Base-by-base conservation (phyloP, 1,140 invertebrate species). In the Pantala flavescens region DNA sequence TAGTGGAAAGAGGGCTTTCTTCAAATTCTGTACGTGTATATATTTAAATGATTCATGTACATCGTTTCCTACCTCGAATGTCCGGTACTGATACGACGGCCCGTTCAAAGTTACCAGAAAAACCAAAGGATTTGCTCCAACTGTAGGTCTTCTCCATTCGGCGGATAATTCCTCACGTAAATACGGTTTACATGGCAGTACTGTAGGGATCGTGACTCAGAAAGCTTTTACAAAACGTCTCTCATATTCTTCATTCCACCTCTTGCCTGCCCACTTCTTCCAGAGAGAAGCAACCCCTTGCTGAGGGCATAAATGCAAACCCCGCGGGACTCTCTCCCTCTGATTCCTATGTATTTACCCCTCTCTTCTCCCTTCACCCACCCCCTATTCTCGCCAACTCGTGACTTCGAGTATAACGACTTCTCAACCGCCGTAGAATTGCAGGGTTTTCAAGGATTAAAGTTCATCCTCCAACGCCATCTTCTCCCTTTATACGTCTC, bases 401-500 rank as follows among this genome's bases (percentile, higher is more conserved):
- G 49, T 63, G 49, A 63, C 49, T 63, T 12, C 3, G 49, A 19
- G 49, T 21, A 63, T 63, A 63, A 63, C 49, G 49, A 63, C 49
- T 63, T 21, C 49, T 63, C 49, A 63, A 63, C 49, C 49, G 12
- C 49, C 49, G 49, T 16, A 63, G 49, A 63, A 63, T 63, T 63
- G 49, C 49, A 63, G 49, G 49, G 49, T 63, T 63, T 63, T 63
- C 49, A 63, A 63, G 49, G 49, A 63, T 63, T 63, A 63, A 63
- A 63, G 49, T 63, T 36, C 49, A 63, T 63, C 49, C 49, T 63
- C 49, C 49, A 5, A 3, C 49, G 12, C 49, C n/a, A 5, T 3
- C 49, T 63, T 14, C 49, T 21, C 49, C 49, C 12, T 16, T 63
- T 16, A 63, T 16, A 14, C 16, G 16, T 7, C 14, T 12, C 49